These are phyloP conservation scores for Eristalis pertinax DNA, from an alignment of 2,888 invertebrate genomes.

Conservation along the genomic window DNA sequence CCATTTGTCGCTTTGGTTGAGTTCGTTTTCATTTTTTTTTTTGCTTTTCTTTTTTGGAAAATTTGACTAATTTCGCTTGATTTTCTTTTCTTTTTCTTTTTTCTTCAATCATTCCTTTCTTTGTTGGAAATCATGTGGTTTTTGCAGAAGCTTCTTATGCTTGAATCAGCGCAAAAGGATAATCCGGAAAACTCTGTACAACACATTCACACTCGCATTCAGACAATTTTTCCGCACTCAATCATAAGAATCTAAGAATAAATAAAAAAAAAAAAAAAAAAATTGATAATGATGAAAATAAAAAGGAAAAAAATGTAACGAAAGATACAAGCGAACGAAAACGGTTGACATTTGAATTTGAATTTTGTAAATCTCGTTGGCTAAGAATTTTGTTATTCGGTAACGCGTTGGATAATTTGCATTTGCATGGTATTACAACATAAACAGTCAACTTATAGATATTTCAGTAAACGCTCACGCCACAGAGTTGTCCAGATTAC, in stretches of 20 bases:
- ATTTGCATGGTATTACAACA: slow-evolving; percentile 36
- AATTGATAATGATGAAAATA: background rate
- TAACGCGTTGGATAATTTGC: slow-evolving; percentile 31
- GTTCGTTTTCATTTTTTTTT: slow-evolving; percentile 14
- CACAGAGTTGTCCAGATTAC: slow-evolving; percentile 73
- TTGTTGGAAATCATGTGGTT: background rate
- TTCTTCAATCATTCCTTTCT: background rate
- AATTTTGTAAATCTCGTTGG: slow-evolving; percentile 8
- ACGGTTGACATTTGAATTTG: slow-evolving; percentile 11
- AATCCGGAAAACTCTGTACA: slow-evolving; percentile 79
- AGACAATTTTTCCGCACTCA: slow-evolving; percentile 54
- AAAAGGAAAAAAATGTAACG: slow-evolving; percentile 11
- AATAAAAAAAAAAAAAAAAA: slow-evolving; percentile 20
- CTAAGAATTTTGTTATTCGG: slow-evolving; percentile 32
- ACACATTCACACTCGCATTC: slow-evolving; percentile 56
- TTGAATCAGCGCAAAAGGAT: slow-evolving; percentile 73
- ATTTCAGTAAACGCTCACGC: slow-evolving; percentile 67
- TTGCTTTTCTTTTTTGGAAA: slow-evolving; percentile 4
- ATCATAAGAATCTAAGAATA: slow-evolving; percentile 39
- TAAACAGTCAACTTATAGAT: slow-evolving; percentile 53
- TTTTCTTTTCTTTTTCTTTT: background rate
- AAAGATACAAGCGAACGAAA: background rate
- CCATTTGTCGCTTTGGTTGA: background rate
- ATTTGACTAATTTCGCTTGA: background rate
- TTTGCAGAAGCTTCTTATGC: background rate